Evolutionary conservation across 2,888 invertebrate species (phyloP), one percentile per base, ranked within the genome.

Genomic region (Drosophila rellima): DNA sequence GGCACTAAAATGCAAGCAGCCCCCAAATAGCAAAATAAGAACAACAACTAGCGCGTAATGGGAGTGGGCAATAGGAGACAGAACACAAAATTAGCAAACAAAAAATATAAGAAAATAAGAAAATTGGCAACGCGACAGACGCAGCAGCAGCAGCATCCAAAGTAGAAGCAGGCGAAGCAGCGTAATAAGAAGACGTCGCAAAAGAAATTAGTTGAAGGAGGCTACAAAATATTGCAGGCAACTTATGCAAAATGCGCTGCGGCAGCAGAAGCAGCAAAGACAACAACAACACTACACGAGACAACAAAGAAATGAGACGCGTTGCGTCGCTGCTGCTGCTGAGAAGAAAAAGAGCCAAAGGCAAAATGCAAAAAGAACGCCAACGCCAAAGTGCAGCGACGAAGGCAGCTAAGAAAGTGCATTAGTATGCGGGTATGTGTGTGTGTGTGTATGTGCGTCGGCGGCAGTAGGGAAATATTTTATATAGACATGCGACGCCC

Each of bases 331-430:
- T 65, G 66, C 56, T 56, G 55, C 44, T 48, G 48, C 68, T 56
- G 61, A 71, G 74, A 80, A 77, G 55, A 20, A 77, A 65, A 79
- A 77, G 64, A 67, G 71, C 65, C 72, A 80, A 86, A 72, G 67
- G 82, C 82, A 78, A 81, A 88, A 74, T 63, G 75, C 80, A 88
- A 78, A 74, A 84, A 79, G 83, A 83, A 83, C 88, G 84, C 88
- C 85, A 84, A 88, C 85, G 82, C 87, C 73, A 81, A 88, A 86
- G 68, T 88, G 81, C 84, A 88, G 78, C 78, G 45, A 40, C 70
- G 67, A 64, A 59, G 55, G 60, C 69, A 59, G 64, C 70, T 74
- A 87, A 85, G 85, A 87, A 88, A 88, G 76, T 80, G 70, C 76
- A 75, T 50, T 76, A 42, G 55, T 52, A 42, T 52, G 40, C 8